Evolutionary conservation across 2,797 vertebrate genomes (phyloP).

Genomic region (Pseudochirops corinnae): DNA sequence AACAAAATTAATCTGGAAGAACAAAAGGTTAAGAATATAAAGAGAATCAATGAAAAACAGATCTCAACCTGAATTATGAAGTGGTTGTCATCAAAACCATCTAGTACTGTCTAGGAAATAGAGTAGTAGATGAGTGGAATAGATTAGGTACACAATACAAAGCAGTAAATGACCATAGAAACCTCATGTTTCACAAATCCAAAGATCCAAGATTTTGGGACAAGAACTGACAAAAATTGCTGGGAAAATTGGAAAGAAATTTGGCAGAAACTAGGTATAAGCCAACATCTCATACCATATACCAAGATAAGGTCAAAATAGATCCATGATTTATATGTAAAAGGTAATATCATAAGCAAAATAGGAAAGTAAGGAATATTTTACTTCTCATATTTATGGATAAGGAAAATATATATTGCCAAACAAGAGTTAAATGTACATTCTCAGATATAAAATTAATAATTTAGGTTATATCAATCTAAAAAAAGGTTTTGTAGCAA

Average conservation of each 20-base stretch:
- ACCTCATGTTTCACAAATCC: neutral
- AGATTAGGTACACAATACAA: neutral
- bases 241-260: neutral
- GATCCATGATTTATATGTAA: neutral
- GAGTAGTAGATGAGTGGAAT: neutral
- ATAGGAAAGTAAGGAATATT: neutral
- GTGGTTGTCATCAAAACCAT: neutral
- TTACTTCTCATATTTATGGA: neutral
- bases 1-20: neutral
- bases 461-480: neutral
- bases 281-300: neutral
- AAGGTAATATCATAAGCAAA: neutral
- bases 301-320: neutral
- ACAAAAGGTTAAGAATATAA: neutral
- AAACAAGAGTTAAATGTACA: neutral
- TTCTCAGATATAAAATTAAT: neutral
- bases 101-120: neutral
- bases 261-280: neutral
- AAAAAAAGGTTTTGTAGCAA: neutral
- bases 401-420: neutral
- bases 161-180: neutral
- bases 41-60: neutral
- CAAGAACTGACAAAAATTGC: neutral
- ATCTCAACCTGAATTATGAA: neutral
- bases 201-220: neutral